These are phyloP conservation scores for Propithecus perrieri DNA, from an alignment of 2,797 vertebrate species.

Conservation along the genomic window DNA sequence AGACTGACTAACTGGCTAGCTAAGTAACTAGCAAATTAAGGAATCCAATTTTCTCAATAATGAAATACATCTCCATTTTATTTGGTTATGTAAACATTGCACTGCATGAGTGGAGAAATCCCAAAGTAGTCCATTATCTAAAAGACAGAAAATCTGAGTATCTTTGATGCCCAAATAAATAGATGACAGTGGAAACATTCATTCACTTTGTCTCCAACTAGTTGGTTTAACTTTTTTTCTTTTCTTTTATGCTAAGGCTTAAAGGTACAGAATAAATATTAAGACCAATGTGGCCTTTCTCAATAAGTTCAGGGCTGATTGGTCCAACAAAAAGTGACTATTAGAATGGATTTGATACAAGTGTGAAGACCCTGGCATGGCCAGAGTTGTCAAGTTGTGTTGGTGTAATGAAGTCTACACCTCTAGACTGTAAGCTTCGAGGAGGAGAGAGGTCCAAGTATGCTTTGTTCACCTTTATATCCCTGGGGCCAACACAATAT, in stretches of 20 bases:
- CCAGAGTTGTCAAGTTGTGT: not conserved
- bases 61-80: not conserved
- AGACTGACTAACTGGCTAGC: not conserved
- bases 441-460: not conserved
- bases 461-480: not conserved
- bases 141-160: not conserved
- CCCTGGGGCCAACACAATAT: not conserved
- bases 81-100: not conserved
- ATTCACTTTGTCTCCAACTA: not conserved
- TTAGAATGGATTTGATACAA: not conserved
- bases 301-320: not conserved
- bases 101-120: not conserved
- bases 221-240: not conserved
- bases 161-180: not conserved
- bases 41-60: not conserved
- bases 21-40: not conserved
- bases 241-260: conserved; percentile 24
- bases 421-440: not conserved
- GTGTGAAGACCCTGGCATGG: not conserved
- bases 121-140: not conserved
- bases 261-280: not conserved
- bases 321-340: not conserved
- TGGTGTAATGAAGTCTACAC: not conserved
- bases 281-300: not conserved
- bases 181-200: not conserved